Base-by-base conservation (phyloP, 2,888 invertebrate genomes). In the Magallana nippona region DNA sequence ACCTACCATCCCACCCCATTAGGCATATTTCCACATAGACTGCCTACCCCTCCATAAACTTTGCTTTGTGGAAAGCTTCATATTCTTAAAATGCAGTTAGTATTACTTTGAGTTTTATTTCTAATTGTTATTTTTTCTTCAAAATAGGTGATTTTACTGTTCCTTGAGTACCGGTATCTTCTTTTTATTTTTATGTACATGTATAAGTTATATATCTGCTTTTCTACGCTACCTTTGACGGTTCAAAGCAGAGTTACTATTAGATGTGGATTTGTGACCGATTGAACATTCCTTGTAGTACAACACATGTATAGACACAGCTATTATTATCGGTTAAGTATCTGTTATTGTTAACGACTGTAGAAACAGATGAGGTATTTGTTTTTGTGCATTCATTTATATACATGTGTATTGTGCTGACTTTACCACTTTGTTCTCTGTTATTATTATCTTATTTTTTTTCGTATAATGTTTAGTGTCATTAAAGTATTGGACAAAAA, bases 341-440 rank as follows among this genome's bases (percentile, higher is more conserved):
- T 27, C 71, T 32, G 71, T 71, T 71, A 71, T 71, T 71, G 71
- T 71, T 71, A 71, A 71, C 32, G 71, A 71, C 32, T 71, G 15
- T 32, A 19, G 32, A 27, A 27, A 19, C 32, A 71, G 32, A 71
- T 27, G 22, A 71, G 71, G 27, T 71, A 71, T 71, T 71, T 71
- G 71, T 71, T 71, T 71, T 71, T 71, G 71, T 71, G 27, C 71
- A 22, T 71, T 71, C 27, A 13, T n/a, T 32, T 44, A n/a, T 71
- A 32, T 71, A 71, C 27, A 32, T 71, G 15, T 71, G 32, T 27
- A 22, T 71, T 71, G 71, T 71, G 71, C 71, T 71, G 71, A 71
- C 22, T 71, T 71, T 22, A 71, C 22, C 32, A 27, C 10, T 71
- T 32, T 71, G 71, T 71, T 22, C 71, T 32, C 32, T 3, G 32